Evolutionary conservation across 2,888 invertebrate genomes (phyloP), one percentile per base, ranked within the genome.

Genomic region (Parthenolecanium corni): DNA sequence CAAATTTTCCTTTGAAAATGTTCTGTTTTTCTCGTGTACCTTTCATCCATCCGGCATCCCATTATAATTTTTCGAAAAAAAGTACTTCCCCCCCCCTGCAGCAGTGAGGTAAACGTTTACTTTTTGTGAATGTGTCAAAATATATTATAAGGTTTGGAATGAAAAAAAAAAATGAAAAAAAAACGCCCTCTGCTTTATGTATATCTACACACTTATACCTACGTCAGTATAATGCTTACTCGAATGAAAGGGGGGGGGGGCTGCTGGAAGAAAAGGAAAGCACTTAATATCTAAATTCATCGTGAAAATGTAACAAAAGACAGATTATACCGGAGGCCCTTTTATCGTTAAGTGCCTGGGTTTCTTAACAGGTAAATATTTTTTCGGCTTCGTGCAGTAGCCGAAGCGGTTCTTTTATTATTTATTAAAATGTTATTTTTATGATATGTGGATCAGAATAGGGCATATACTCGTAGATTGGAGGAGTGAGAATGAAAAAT

Each of bases 341-440:
- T 42, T 42, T 42, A 42, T 42, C 44, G 44, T 42, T 42, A 42
- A 42, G 44, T 42, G 44, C 44, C 44, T 14, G 44, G 44, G 31
- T 31, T 18, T 42, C 44, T 42, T 16, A 42, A 42, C 44, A 42
- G 44, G 44, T 42, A 42, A 42, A 42, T 42, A 42, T 42, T 16
- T 42, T 42, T 42, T 42, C 44, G 18, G 44, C 44, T 18, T 14
- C 44, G 14, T 14, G 6, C n/a, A 14, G 44, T 42, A 14, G 44
- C 44, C 14, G 44, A 3, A 14, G 44, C 44, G 44, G 44, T 42
- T 18, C 44, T 42, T 42, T 42, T 42, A 42, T 42, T 42, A 42
- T 42, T 42, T 42, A 42, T 42, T 42, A 42, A 42, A 42, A 42
- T 42, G 44, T 42, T 42, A 42, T 42, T 42, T 38, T 42, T 42